These are phyloP conservation scores for Taurulus bubalis DNA, from an alignment of 2,113 vertebrate species.

Conservation along the genomic window DNA sequence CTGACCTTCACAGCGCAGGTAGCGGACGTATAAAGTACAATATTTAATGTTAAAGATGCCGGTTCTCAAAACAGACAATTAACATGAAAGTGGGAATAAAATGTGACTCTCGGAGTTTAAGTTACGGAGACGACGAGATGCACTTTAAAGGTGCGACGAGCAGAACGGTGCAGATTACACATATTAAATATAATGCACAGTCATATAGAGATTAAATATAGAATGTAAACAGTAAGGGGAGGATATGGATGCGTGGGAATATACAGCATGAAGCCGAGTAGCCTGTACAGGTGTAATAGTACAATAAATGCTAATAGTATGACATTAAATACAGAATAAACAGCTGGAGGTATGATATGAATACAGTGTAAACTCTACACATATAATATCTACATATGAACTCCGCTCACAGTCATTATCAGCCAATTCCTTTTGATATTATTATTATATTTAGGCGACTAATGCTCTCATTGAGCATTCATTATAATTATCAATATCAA, in stretches of 20 bases:
- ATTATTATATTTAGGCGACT: neutral
- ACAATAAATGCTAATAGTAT: too few relatives aligned
- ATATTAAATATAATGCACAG: neutral
- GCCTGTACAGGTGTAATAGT: too few relatives aligned
- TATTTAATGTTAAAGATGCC: neutral
- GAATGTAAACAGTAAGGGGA: too few relatives aligned
- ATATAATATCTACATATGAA: too few relatives aligned
- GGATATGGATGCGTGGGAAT: too few relatives aligned
- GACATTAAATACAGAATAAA: too few relatives aligned
- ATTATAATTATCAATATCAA: neutral
- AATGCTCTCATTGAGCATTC: too few relatives aligned
- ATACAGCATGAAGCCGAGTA: too few relatives aligned
- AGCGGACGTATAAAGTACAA: neutral
- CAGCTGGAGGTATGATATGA: too few relatives aligned
- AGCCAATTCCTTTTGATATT: neutral
- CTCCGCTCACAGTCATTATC: too few relatives aligned
- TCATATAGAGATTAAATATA: neutral
- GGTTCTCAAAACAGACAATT: neutral
- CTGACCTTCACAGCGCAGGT: slow-evolving; percentile 23
- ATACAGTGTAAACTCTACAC: too few relatives aligned
- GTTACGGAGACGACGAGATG: neutral
- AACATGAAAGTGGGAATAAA: too few relatives aligned
- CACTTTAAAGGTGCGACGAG: neutral
- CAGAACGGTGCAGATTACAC: neutral
- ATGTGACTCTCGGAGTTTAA: neutral